phyloP scores from a whole-genome alignment of 2,797 vertebrate genomes.

The Myoxocephalus aenaeus region DNA sequence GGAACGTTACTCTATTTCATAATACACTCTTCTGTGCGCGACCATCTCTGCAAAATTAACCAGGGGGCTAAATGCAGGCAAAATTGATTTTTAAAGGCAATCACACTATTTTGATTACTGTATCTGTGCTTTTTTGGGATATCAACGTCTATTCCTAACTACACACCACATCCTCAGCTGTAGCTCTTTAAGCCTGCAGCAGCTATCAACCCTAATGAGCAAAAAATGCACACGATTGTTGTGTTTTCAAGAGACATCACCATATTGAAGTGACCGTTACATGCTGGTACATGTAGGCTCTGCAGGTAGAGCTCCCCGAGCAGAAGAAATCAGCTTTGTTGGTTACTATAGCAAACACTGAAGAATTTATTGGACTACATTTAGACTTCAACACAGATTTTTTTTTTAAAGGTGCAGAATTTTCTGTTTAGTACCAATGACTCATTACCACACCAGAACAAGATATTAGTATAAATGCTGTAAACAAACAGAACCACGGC shows the following conservation, averaged over 20 bases:
- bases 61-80: neutral
- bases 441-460: constrained; percentile 27
- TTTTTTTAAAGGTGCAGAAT: neutral
- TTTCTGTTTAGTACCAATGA: constrained; percentile 22
- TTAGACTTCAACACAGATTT: neutral
- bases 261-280: neutral
- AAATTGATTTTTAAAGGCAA: neutral
- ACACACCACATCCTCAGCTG: neutral
- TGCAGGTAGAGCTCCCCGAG: neutral
- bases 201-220: neutral
- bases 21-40: neutral
- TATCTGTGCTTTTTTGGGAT: neutral
- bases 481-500: constrained; percentile 60
- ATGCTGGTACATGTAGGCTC: neutral
- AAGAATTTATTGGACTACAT: neutral
- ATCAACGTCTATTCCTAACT: neutral
- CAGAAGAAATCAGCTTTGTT: neutral
- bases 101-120: neutral
- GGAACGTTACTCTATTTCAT: neutral
- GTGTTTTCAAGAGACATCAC: neutral
- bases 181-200: constrained; percentile 6
- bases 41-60: neutral
- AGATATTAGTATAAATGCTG: constrained; percentile 37
- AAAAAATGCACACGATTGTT: neutral
- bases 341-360: neutral